Evolutionary conservation across 2,797 vertebrate species (phyloP).

Genomic region (Platalea minor): DNA sequence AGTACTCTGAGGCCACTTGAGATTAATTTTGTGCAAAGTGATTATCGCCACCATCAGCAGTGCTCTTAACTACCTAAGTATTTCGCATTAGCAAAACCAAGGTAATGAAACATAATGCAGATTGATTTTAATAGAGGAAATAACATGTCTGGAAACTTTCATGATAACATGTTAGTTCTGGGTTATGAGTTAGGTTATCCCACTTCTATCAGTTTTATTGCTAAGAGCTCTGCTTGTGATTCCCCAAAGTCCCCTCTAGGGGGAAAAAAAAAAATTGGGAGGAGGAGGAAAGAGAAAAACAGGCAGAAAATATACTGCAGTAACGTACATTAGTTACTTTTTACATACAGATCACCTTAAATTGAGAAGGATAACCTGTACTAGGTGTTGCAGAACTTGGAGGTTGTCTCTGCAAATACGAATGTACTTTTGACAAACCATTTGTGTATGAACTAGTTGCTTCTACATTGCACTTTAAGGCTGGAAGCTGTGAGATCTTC

Average conservation of each 20-base stretch:
- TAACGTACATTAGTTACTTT: not conserved
- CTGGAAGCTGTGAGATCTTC: not conserved
- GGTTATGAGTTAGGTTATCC: not conserved
- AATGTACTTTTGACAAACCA: not conserved
- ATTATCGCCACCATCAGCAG: conserved; percentile 11
- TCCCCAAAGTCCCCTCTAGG: not conserved
- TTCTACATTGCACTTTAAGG: not conserved
- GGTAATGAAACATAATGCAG: conserved; percentile 13
- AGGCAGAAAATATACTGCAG: not conserved
- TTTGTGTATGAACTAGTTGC: not conserved
- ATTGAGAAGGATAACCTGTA: not conserved
- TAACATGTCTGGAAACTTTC: not conserved
- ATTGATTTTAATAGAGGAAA: conserved; percentile 6
- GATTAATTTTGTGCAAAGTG: conserved; percentile 33
- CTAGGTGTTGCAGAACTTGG: not conserved
- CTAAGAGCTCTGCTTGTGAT: not conserved
- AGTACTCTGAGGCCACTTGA: conserved; percentile 4
- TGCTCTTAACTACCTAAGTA: not conserved
- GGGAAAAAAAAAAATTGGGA: not conserved
- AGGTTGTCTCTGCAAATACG: not conserved
- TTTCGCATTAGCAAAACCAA: conserved; percentile 8
- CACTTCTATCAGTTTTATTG: not conserved
- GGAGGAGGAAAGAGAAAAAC: not conserved
- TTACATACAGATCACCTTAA: not conserved
- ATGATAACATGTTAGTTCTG: not conserved